Evolutionary conservation across 2,888 invertebrate genomes (phyloP).

Genomic region (Sminthurides aquaticus): DNA sequence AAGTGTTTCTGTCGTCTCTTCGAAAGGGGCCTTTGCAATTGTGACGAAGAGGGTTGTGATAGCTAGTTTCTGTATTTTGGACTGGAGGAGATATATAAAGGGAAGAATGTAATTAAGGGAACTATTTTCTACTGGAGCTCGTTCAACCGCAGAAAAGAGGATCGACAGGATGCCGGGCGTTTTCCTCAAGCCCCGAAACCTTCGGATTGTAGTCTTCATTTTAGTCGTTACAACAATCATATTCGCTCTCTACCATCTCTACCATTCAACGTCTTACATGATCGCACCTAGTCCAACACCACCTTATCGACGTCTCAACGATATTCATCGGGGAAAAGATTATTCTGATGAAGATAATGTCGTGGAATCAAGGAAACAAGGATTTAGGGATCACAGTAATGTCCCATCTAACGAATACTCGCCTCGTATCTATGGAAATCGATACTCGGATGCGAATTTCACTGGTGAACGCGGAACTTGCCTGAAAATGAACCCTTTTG

Average conservation of each 20-base stretch:
- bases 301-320: not conserved
- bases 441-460: not conserved
- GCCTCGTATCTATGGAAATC: not conserved
- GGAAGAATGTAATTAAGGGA: too few relatives aligned
- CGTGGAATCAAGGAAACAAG: not conserved
- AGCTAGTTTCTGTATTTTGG: too few relatives aligned
- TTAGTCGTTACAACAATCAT: constrained; percentile 29
- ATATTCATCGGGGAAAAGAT: not conserved
- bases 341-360: not conserved
- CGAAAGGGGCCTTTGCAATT: too few relatives aligned
- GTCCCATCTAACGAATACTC: not conserved
- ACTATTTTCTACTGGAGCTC: not conserved
- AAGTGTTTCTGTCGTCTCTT: too few relatives aligned
- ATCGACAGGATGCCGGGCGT: not conserved
- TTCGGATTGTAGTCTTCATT: constrained; percentile 31
- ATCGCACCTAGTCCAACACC: constrained; percentile 10
- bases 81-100: too few relatives aligned
- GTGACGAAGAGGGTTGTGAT: too few relatives aligned
- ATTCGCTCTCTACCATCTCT: constrained; percentile 32
- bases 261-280: constrained; percentile 14
- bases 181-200: constrained; percentile 31
- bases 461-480: constrained; percentile 22
- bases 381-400: not conserved
- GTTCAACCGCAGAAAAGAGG: not conserved
- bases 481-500: constrained; percentile 25